A percentile compares a stretch with the other conserved stretches of the same genome.
Evolutionary conservation across 2,888 invertebrate genomes (phyloP).

Genomic region (Drosophila recens): DNA sequence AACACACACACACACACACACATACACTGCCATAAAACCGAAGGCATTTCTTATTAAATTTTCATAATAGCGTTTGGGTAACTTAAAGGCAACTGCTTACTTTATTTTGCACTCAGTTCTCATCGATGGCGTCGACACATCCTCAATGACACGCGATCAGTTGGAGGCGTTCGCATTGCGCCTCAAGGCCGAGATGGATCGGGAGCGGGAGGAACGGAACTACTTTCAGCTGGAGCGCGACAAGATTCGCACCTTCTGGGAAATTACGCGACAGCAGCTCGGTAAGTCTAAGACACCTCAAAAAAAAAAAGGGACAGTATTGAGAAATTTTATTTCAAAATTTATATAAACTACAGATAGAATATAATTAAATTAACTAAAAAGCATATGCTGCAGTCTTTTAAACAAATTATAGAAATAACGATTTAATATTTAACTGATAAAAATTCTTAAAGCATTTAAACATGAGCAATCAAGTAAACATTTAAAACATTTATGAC

Average conservation of each 20-base stretch:
- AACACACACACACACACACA: conserved; percentile 8
- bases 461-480: too few relatives aligned
- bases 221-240: conserved; percentile 98
- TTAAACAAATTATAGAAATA: too few relatives aligned
- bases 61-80: conserved; percentile 40
- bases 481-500: too few relatives aligned
- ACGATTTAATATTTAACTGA: too few relatives aligned
- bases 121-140: conserved; percentile 96
- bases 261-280: conserved; percentile 95
- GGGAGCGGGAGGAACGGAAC: conserved; percentile 97
- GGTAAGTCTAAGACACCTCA: conserved; percentile 87
- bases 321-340: not conserved
- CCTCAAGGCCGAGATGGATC: conserved; percentile 95
- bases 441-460: too few relatives aligned
- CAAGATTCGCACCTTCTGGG: conserved; percentile 97
- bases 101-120: conserved; percentile 85
- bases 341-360: not conserved
- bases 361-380: too few relatives aligned
- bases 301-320: too few relatives aligned
- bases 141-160: conserved; percentile 96
- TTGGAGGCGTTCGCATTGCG: conserved; percentile 94
- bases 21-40: conserved; percentile 3
- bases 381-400: too few relatives aligned
- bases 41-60: conserved; percentile 68
- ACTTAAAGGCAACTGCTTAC: conserved; percentile 28